Evolutionary conservation across 2,113 vertebrate species (phyloP).

Genomic region (Riparia riparia): DNA sequence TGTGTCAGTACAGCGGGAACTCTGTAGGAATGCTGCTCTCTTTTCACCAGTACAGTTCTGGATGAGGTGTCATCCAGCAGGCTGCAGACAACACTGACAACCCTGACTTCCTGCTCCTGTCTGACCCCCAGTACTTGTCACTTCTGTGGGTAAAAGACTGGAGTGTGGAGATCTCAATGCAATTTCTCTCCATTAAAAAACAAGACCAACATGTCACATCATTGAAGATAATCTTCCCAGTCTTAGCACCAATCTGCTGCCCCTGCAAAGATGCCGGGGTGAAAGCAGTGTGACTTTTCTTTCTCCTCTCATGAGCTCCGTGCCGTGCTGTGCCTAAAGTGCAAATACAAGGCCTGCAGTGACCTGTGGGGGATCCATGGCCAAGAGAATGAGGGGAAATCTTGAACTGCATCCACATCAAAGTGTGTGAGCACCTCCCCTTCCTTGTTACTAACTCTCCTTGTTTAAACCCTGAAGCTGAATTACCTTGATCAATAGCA

Average conservation of each 20-base stretch:
- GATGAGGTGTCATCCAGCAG: background rate
- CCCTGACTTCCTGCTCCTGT: background rate
- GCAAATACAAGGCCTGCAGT: background rate
- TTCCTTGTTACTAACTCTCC: background rate
- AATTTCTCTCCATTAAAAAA: background rate
- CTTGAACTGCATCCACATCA: background rate
- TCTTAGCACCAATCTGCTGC: background rate
- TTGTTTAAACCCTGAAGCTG: conserved; percentile 35
- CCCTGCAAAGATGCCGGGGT: background rate
- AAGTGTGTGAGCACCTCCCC: background rate
- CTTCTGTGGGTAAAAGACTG: background rate
- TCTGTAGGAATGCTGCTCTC: background rate
- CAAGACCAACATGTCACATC: background rate
- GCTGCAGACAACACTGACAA: background rate
- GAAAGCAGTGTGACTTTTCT: background rate
- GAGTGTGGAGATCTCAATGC: background rate
- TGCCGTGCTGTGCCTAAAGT: background rate
- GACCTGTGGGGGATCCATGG: background rate
- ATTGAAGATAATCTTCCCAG: background rate
- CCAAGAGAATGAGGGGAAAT: background rate
- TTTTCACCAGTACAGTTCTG: background rate
- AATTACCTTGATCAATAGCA: conserved; percentile 43
- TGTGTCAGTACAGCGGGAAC: background rate
- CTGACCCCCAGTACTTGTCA: background rate
- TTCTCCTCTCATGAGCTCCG: background rate